Conservation (phyloP, 2,797 vertebrate genomes). For the Hypotaenidia okinawae region DNA sequence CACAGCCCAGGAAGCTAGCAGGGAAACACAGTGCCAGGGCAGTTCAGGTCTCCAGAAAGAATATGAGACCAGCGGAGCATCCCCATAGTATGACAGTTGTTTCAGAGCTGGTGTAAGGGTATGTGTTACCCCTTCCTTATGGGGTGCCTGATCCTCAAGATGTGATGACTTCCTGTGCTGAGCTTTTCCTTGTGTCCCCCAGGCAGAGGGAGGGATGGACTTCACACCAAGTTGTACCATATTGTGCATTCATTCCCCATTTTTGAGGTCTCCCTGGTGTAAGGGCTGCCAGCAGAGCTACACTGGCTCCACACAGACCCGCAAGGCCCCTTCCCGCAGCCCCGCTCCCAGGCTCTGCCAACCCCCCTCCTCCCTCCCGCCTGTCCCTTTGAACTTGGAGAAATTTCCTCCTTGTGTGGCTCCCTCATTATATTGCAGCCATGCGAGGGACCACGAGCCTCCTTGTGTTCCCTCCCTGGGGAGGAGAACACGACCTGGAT, state of each 20-base stretch:
- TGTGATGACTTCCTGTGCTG: fast-evolving
- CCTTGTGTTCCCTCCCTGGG: slow-evolving; percentile 51
- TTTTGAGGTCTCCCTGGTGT: not conserved
- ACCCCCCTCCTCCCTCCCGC: not conserved
- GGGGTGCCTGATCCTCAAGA: not conserved
- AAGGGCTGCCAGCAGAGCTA: not conserved
- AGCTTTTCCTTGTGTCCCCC: not conserved
- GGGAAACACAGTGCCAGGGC: not conserved
- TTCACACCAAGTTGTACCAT: fast-evolving
- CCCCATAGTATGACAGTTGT: not conserved
- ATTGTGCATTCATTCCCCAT: not conserved
- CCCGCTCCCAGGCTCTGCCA: not conserved
- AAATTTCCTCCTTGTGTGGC: not conserved
- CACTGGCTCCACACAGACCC: not conserved
- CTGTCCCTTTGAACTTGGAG: slow-evolving; percentile 62
- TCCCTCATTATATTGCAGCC: slow-evolving; percentile 59
- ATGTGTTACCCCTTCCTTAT: not conserved
- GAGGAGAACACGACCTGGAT: slow-evolving; percentile 66
- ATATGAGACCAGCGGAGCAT: not conserved
- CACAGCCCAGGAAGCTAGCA: not conserved
- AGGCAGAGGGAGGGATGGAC: not conserved
- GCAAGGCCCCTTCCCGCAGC: not conserved
- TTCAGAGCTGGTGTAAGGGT: not conserved
- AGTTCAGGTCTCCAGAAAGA: not conserved
- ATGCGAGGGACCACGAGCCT: slow-evolving; percentile 24